Conservation (phyloP, 1,140 invertebrate species). For the Batillaria attramentaria region DNA sequence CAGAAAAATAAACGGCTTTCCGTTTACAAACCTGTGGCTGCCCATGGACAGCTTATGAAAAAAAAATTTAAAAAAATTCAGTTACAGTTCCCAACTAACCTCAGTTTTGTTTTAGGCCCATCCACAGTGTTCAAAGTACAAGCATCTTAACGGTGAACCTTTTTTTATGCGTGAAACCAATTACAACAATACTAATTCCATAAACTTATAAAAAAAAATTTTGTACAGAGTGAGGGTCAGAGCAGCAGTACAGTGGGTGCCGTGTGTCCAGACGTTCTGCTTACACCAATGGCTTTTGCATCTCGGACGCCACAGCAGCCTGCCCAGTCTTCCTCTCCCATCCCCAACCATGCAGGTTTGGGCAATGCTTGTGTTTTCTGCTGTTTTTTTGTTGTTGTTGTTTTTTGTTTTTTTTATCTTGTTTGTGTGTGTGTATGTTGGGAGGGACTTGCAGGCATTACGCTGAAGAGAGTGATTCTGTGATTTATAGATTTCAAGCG, state of each 20-base stretch:
- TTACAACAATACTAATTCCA: too few relatives aligned
- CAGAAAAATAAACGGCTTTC: too few relatives aligned
- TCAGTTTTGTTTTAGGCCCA: neutral
- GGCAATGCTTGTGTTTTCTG: too few relatives aligned
- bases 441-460: neutral
- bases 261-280: constrained; percentile 48
- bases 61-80: too few relatives aligned
- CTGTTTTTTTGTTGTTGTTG: too few relatives aligned
- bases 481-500: neutral
- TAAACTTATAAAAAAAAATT: too few relatives aligned
- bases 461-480: neutral
- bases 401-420: too few relatives aligned
- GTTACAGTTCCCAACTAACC: too few relatives aligned
- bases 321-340: neutral
- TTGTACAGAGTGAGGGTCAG: neutral
- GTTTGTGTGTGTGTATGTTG: neutral
- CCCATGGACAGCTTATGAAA: too few relatives aligned
- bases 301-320: neutral
- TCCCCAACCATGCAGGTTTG: constrained; percentile 3
- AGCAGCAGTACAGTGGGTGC: constrained; percentile 8
- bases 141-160: neutral
- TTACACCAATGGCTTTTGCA: constrained; percentile 60
- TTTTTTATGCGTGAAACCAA: neutral
- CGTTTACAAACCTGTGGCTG: too few relatives aligned
- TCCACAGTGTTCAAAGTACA: neutral